These are phyloP conservation scores for Hydrotaea diabolus DNA, from an alignment of 2,888 invertebrate species.

Conservation along the genomic window DNA sequence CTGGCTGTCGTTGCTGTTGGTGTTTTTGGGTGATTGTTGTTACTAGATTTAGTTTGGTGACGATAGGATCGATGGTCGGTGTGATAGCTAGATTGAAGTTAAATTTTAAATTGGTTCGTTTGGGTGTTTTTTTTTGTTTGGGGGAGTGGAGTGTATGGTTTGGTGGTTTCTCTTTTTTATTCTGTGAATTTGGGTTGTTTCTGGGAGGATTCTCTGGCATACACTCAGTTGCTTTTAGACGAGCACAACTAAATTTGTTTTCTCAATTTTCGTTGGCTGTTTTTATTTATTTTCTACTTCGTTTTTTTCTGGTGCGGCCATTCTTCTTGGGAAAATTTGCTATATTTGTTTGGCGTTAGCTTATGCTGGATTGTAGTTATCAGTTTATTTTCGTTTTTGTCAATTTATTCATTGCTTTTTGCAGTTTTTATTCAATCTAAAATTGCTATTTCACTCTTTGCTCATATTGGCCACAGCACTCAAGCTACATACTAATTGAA, in stretches of 20 bases:
- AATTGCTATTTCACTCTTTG: not conserved
- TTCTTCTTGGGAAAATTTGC: slow-evolving; percentile 1
- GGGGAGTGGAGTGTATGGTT: slow-evolving; percentile 14
- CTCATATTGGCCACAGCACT: too few species aligned
- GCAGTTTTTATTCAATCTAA: slow-evolving; percentile 7
- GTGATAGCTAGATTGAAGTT: slow-evolving; percentile 55
- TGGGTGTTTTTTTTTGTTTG: slow-evolving; percentile 44
- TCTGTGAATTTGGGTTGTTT: slow-evolving; percentile 5
- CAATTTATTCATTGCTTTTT: slow-evolving; percentile 14
- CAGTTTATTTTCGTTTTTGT: not conserved
- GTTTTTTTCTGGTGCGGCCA: not conserved
- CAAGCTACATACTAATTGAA: too few species aligned
- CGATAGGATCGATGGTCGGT: slow-evolving; percentile 46
- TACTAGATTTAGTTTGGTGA: slow-evolving; percentile 40
- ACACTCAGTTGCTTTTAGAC: not conserved
- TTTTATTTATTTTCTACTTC: not conserved
- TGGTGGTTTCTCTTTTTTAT: slow-evolving; percentile 64
- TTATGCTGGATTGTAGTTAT: not conserved
- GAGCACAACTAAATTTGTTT: slow-evolving; percentile 29
- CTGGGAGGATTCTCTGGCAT: not conserved
- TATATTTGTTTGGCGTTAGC: slow-evolving; percentile 16
- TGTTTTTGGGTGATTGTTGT: slow-evolving; percentile 35
- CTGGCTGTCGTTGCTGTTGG: slow-evolving; percentile 25
- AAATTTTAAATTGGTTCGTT: slow-evolving; percentile 77
- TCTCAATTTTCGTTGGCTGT: slow-evolving; percentile 7